phyloP scores from a whole-genome alignment of 2,888 invertebrate genomes.

The Mesorhabditis belari region DNA sequence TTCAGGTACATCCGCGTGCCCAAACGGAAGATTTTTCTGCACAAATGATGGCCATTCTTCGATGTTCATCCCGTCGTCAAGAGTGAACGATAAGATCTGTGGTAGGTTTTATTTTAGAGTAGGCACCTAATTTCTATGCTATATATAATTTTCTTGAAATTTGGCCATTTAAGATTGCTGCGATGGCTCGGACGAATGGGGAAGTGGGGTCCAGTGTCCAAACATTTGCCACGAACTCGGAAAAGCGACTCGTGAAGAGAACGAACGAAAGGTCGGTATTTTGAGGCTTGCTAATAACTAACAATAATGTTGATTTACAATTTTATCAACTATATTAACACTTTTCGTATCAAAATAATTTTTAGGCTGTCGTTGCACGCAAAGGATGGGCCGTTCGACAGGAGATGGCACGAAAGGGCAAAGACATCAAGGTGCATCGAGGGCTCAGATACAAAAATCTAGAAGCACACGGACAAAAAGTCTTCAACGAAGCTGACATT shows the following conservation, averaged over 20 bases:
- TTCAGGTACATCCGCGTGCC: conserved; percentile 82
- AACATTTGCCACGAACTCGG: conserved; percentile 73
- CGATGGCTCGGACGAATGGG: conserved; percentile 63
- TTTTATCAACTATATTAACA: no score
- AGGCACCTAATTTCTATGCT: neutral
- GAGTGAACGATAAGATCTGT: conserved; percentile 86
- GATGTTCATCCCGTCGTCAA: conserved; percentile 70
- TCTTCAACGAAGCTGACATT: neutral
- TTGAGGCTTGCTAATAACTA: no score
- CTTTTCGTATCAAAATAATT: neutral
- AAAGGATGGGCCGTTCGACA: conserved; percentile 71
- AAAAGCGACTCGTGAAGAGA: conserved; percentile 58
- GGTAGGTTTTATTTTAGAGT: conserved; percentile 8
- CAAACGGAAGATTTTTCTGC: conserved; percentile 77
- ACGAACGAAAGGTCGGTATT: conserved; percentile 56
- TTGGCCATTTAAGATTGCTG: conserved; percentile 64
- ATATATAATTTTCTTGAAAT: neutral
- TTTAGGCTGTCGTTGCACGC: conserved; percentile 66
- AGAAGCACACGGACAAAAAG: neutral
- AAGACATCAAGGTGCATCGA: conserved; percentile 61
- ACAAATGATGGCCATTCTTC: conserved; percentile 68
- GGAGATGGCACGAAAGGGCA: conserved; percentile 71
- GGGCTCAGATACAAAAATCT: neutral
- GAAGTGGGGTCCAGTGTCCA: conserved; percentile 63
- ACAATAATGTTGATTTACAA: no score